Evolutionary conservation across 2,113 vertebrate species (phyloP).

Genomic region (Passer domesticus): DNA sequence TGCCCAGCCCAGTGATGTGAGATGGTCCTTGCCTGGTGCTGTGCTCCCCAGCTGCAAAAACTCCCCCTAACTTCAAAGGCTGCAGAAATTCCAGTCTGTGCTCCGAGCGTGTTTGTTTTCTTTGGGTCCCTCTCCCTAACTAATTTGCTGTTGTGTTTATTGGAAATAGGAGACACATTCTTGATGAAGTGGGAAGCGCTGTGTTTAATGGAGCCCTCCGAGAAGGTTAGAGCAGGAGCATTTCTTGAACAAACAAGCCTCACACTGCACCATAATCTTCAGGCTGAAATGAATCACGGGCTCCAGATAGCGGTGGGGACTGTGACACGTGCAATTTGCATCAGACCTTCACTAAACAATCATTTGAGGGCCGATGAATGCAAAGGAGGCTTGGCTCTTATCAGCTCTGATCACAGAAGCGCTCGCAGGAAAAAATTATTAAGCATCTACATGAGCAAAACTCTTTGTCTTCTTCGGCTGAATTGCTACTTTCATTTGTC

Average conservation of each 20-base stretch:
- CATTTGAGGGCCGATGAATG: not conserved
- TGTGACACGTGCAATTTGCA: slow-evolving; percentile 33
- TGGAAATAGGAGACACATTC: slow-evolving; percentile 45
- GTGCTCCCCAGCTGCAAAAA: not conserved
- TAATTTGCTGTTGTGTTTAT: slow-evolving; percentile 37
- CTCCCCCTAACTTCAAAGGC: not conserved
- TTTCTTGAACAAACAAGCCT: slow-evolving; percentile 19
- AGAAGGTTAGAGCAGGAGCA: not conserved
- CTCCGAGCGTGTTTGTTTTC: slow-evolving; percentile 2
- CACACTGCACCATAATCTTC: not conserved
- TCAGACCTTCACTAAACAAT: slow-evolving; percentile 50
- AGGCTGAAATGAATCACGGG: not conserved
- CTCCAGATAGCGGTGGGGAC: not conserved
- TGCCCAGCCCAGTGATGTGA: accelerated
- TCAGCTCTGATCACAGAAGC: not conserved
- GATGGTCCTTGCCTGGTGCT: not conserved
- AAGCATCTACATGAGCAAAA: slow-evolving; percentile 36
- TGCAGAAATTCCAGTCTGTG: not conserved
- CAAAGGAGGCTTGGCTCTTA: not conserved
- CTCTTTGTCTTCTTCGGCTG: slow-evolving; percentile 40
- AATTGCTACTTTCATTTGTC: slow-evolving; percentile 63
- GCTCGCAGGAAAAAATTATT: slow-evolving; percentile 3
- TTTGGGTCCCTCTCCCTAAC: not conserved
- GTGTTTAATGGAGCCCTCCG: not conserved
- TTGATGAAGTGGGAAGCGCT: not conserved